Evolutionary conservation across 2,113 vertebrate species (phyloP), one percentile per base, ranked within the genome.

Genomic region (Drymodes brunneopygia): DNA sequence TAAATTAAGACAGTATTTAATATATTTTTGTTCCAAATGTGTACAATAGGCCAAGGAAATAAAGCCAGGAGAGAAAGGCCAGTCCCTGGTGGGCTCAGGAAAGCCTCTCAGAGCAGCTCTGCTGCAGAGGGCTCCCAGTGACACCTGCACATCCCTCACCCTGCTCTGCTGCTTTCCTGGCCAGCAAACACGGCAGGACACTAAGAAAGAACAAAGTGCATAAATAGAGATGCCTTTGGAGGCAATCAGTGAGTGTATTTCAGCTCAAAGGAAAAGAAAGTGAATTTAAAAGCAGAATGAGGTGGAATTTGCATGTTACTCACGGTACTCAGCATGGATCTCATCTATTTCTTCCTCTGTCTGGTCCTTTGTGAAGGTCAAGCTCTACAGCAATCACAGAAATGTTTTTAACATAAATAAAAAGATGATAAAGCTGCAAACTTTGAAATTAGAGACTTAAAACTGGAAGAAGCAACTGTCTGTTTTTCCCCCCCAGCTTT

Each of bases 301-400:
- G 67, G 78, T 21, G 35, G 73, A 95, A 81, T 10, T 48, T 66
- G 23, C 1, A 0, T 8, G 27, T 81, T 72, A 99, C 99, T 99
- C 98, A 99, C 99, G 98, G 79, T 99, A 99, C 65, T 97, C 97
- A 84, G 98, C 93, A 47, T 99, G 99, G 91, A 99, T 94, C 93
- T 98, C 97, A 47, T 99, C 98, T 92, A 99, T 99, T 97, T 99
- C 98, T 64, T 98, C 91, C 93, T 98, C 98, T 35, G 98, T 98
- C 92, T 98, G 98, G 48, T 98, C 97, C 97, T 99, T 99, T n/a
- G 98, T 98, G 96, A 99, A 99, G 92, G 98, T 95, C 98, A 99
- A 95, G 69, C 96, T 97, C 99, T 99, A 95, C 48, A 98, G 96
- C 81, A 91, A 94, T 79, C 70, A 95, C 82, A 93, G 27, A 84